phyloP scores from a whole-genome alignment of 2,797 vertebrate genomes.

The Lemur catta region DNA sequence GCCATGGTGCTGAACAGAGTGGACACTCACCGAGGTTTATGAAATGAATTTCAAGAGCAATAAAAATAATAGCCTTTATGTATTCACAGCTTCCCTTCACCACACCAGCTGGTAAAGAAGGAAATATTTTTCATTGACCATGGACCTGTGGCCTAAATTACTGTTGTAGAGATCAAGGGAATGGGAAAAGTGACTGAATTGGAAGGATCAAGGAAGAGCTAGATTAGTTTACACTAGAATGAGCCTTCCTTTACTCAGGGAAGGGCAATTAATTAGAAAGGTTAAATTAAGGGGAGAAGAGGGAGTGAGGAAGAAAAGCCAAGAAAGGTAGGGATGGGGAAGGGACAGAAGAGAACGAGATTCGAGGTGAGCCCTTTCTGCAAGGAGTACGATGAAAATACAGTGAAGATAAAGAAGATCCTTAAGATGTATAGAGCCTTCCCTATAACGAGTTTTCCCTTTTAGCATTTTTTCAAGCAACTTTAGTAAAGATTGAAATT shows the following conservation, averaged over 20 bases:
- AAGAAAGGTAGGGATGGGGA: neutral
- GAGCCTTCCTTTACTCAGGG: neutral
- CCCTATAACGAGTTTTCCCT: neutral
- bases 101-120: neutral
- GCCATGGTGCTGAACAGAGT: neutral
- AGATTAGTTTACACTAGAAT: neutral
- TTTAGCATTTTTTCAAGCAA: neutral
- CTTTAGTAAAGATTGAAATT: neutral
- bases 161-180: neutral
- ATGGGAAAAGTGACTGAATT: neutral
- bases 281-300: neutral
- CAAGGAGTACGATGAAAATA: neutral
- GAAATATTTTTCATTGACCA: neutral
- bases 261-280: neutral
- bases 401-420: neutral
- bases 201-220: neutral
- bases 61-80: neutral
- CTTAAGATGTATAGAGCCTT: neutral
- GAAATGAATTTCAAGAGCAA: neutral
- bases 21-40: neutral
- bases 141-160: neutral
- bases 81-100: neutral
- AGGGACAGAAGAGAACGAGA: neutral
- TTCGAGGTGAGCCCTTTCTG: neutral
- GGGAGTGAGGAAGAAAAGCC: neutral